A percentile compares a stretch with the other conserved stretches of the same genome.
Conservation (phyloP, 2,113 vertebrate species). For the Pipra filicauda region DNA sequence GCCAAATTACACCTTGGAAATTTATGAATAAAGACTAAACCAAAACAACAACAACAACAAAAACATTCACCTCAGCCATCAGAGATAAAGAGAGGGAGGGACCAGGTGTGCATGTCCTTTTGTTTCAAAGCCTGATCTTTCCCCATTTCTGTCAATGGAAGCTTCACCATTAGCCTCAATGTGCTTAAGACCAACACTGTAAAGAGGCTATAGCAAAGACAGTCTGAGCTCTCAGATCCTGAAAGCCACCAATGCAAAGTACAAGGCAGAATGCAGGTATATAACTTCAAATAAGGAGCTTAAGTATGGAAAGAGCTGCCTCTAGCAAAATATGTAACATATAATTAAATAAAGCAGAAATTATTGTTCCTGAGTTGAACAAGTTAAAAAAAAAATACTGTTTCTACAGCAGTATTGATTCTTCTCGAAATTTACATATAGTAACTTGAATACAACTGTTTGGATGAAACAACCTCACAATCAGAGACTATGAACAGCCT, state of each 20-base stretch:
- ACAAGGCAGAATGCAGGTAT: neutral
- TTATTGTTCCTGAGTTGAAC: neutral
- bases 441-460: neutral
- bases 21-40: neutral
- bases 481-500: neutral
- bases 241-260: neutral
- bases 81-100: neutral
- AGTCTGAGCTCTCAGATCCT: neutral
- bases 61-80: neutral
- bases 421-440: neutral
- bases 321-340: neutral
- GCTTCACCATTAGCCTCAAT: neutral
- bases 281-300: neutral
- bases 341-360: neutral
- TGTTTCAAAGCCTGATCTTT: neutral
- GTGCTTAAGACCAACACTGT: neutral
- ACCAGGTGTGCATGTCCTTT: fast-evolving
- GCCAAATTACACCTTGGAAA: neutral
- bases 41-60: neutral
- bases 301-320: neutral
- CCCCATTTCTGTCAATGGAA: neutral
- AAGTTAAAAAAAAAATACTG: neutral
- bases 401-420: neutral
- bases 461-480: neutral
- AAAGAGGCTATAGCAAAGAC: neutral